phyloP scores from a whole-genome alignment of 1,140 invertebrate species.

The Drosophila busckii region DNA sequence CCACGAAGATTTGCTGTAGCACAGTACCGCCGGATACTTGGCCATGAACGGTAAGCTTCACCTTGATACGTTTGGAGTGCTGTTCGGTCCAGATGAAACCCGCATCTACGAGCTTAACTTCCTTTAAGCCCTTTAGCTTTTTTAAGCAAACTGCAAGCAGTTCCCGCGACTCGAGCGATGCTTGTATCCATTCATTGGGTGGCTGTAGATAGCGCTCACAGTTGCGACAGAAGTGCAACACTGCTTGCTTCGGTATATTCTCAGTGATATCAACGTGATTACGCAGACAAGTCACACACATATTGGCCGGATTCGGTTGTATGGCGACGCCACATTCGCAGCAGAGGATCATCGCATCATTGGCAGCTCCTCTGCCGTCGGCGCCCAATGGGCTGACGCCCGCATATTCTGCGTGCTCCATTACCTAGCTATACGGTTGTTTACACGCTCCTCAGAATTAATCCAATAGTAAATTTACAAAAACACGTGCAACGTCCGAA shows the following conservation, averaged over 20 bases:
- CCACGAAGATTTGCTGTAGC: constrained; percentile 94
- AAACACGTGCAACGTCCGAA: constrained; percentile 45
- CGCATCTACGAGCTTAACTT: constrained; percentile 95
- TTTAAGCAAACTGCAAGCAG: constrained; percentile 95
- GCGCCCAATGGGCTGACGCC: constrained; percentile 33
- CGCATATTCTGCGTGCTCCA: constrained; percentile 44
- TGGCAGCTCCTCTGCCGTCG: constrained; percentile 9
- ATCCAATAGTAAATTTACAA: constrained; percentile 24
- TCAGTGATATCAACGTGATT: constrained; percentile 96
- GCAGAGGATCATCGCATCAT: constrained; percentile 80
- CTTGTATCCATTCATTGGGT: constrained; percentile 93
- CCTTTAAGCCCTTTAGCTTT: constrained; percentile 94
- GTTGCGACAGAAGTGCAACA: constrained; percentile 92
- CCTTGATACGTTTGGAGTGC: constrained; percentile 98
- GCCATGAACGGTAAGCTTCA: constrained; percentile 97
- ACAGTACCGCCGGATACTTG: constrained; percentile 92
- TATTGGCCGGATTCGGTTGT: constrained; percentile 97
- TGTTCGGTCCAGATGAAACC: constrained; percentile 99
- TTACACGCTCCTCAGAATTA: neutral
- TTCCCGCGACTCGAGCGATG: constrained; percentile 95
- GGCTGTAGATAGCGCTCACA: constrained; percentile 98
- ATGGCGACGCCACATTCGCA: constrained; percentile 91
- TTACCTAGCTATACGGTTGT: neutral
- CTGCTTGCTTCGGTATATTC: constrained; percentile 96
- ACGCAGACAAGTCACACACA: constrained; percentile 96